These are phyloP conservation scores for Drosophila falleni DNA, from an alignment of 2,888 invertebrate genomes.

Conservation along the genomic window DNA sequence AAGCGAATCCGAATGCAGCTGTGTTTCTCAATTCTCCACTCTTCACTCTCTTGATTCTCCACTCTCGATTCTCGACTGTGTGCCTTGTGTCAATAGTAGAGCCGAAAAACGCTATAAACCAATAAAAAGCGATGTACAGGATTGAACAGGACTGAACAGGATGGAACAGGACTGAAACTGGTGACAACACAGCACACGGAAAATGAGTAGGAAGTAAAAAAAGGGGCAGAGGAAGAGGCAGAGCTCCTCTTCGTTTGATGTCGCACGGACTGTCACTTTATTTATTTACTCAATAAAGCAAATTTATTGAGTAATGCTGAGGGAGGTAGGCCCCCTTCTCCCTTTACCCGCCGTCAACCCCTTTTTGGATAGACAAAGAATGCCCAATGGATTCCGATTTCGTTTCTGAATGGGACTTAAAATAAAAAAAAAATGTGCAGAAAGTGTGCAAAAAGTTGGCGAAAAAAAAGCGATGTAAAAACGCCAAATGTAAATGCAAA, in stretches of 20 bases:
- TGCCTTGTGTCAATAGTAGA: conserved; percentile 40
- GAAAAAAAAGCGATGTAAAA: conserved; percentile 24
- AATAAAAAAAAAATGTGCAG: conserved; percentile 13
- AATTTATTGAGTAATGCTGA: conserved; percentile 71
- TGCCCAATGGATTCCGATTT: conserved; percentile 26
- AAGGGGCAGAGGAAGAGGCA: background rate
- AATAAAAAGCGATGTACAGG: conserved; percentile 44
- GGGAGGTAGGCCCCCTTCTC: background rate
- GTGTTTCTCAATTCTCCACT: conserved; percentile 8
- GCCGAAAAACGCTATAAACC: conserved; percentile 38
- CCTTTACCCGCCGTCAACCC: background rate
- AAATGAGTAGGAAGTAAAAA: background rate
- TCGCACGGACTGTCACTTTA: conserved; percentile 58
- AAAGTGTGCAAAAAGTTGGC: background rate
- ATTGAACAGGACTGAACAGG: conserved; percentile 1
- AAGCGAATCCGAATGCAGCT: conserved; percentile 47
- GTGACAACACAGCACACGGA: conserved; percentile 7
- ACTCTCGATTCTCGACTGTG: conserved; percentile 1
- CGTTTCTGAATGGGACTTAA: conserved; percentile 24
- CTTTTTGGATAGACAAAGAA: conserved; percentile 11
- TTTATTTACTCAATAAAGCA: conserved; percentile 78
- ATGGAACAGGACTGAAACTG: conserved; percentile 3
- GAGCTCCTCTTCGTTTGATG: conserved; percentile 35
- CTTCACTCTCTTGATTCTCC: background rate
- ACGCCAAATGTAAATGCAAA: conserved; percentile 67